phyloP scores from a whole-genome alignment of 2,797 vertebrate species.

The Pagetopsis macropterus region DNA sequence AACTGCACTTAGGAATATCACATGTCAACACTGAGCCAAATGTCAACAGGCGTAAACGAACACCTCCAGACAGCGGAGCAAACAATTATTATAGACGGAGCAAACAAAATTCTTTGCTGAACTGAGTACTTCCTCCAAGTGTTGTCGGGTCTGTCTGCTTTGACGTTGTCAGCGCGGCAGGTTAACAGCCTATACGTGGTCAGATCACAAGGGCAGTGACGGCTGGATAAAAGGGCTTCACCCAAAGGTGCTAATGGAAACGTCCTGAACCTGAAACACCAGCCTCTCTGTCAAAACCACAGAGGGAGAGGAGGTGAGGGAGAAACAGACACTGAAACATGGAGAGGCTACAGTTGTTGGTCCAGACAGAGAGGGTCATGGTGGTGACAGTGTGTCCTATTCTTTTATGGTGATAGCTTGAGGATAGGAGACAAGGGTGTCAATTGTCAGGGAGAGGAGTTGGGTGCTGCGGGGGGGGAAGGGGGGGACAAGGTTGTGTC shows the following conservation, averaged over 20 bases:
- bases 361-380: slow-evolving; percentile 49
- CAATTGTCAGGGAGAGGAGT: slow-evolving; percentile 43
- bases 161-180: slow-evolving; percentile 35
- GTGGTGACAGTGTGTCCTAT: slow-evolving; percentile 50
- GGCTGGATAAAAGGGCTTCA: slow-evolving; percentile 65
- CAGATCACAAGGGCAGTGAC: slow-evolving; percentile 59
- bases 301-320: slow-evolving; percentile 24
- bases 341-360: slow-evolving; percentile 40
- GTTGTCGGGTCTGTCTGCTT: slow-evolving; percentile 40
- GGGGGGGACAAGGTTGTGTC: slow-evolving; percentile 50
- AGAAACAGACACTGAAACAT: slow-evolving; percentile 28
- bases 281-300: slow-evolving; percentile 40
- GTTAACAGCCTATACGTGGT: slow-evolving; percentile 58
- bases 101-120: slow-evolving; percentile 41
- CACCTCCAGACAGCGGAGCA: slow-evolving; percentile 54
- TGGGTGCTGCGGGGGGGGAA: background rate
- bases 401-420: slow-evolving; percentile 35
- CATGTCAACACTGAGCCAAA: slow-evolving; percentile 43
- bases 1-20: slow-evolving; percentile 24
- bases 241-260: slow-evolving; percentile 78
- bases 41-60: slow-evolving; percentile 65
- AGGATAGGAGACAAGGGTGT: slow-evolving; percentile 53
- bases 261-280: slow-evolving; percentile 56
- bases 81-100: slow-evolving; percentile 49
- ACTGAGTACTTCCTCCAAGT: slow-evolving; percentile 45